These are phyloP conservation scores for Trichonephila inaurata DNA, from an alignment of 1,140 invertebrate species.

Conservation along the genomic window DNA sequence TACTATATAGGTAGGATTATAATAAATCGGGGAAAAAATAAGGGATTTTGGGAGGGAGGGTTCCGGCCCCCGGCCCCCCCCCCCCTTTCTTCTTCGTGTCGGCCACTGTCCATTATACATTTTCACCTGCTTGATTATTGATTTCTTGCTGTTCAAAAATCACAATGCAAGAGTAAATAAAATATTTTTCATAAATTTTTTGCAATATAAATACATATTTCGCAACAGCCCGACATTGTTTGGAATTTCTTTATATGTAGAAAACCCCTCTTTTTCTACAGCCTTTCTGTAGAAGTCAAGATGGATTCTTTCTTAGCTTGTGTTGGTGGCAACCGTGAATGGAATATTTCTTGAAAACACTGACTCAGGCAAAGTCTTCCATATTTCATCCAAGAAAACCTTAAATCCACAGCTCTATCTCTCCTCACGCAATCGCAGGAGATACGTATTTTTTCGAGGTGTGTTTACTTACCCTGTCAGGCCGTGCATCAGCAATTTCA, in stretches of 20 bases:
- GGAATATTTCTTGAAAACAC: slow-evolving; percentile 39
- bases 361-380: neutral
- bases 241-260: neutral
- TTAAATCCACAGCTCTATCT: neutral
- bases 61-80: too few species aligned
- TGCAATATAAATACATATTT: too few species aligned
- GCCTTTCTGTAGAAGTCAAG: neutral
- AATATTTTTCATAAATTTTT: too few species aligned
- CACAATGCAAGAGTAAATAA: too few species aligned
- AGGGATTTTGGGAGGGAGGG: too few species aligned
- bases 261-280: neutral
- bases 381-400: slow-evolving; percentile 22
- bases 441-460: neutral
- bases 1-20: too few species aligned
- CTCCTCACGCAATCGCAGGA: slow-evolving; percentile 7
- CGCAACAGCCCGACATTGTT: too few species aligned
- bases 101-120: too few species aligned
- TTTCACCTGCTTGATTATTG: too few species aligned
- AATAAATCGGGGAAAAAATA: too few species aligned
- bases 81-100: too few species aligned
- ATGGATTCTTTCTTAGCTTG: neutral
- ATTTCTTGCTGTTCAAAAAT: too few species aligned
- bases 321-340: neutral
- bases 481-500: neutral
- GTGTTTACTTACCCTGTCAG: neutral